phyloP scores from a whole-genome alignment of 2,888 invertebrate species.

The Netelia virgata region DNA sequence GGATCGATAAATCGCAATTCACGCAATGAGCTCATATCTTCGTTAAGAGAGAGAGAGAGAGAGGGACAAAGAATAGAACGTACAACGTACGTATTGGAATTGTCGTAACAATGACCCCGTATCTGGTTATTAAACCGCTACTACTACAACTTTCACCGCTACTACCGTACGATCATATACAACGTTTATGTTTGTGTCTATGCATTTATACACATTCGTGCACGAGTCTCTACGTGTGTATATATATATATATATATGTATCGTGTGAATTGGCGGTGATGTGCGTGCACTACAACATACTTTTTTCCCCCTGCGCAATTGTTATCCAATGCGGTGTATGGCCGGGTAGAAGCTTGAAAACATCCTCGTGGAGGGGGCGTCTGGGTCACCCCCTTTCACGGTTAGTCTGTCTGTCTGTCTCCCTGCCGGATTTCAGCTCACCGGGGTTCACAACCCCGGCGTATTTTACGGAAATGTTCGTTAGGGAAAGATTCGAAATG shows the following conservation, averaged over 20 bases:
- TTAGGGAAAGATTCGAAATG: neutral
- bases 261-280: neutral
- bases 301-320: slow-evolving; percentile 65
- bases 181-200: neutral
- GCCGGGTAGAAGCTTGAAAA: slow-evolving; percentile 72
- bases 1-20: slow-evolving; percentile 62
- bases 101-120: slow-evolving; percentile 67
- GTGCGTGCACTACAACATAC: slow-evolving; percentile 6
- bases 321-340: slow-evolving; percentile 73
- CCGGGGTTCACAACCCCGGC: slow-evolving; percentile 80
- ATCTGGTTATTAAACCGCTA: slow-evolving; percentile 63
- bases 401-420: slow-evolving; percentile 78
- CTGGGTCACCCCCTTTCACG: slow-evolving; percentile 83
- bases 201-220: neutral
- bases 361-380: slow-evolving; percentile 79
- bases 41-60: slow-evolving; percentile 1
- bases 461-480: neutral
- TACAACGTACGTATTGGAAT: slow-evolving; percentile 39
- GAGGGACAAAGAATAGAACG: neutral
- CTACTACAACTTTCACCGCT: slow-evolving; percentile 43
- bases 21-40: slow-evolving; percentile 27
- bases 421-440: slow-evolving; percentile 69
- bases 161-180: neutral
- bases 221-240: neutral
- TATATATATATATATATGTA: neutral